Evolutionary conservation across 2,888 invertebrate genomes (phyloP).

Genomic region (Odiellus spinosus): DNA sequence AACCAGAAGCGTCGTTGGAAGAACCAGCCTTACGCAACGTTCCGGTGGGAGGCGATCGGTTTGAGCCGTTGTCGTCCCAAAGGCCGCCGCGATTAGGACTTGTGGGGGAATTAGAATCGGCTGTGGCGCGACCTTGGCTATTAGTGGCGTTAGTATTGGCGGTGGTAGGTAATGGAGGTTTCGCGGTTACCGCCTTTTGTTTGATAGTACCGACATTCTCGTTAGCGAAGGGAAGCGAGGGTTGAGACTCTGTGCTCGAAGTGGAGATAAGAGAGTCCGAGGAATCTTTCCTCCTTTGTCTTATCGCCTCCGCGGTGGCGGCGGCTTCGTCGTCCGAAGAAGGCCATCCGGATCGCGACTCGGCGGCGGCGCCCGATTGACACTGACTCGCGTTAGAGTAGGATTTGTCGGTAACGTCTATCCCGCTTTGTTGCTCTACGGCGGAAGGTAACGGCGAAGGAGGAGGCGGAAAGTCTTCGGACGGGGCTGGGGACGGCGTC

Average conservation of each 20-base stretch:
- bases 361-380: background rate
- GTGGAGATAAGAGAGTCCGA: conserved; percentile 17
- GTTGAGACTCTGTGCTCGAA: conserved; percentile 66
- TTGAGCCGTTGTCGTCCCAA: too few relatives aligned
- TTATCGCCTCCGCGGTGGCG: background rate
- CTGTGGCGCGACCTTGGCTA: too few relatives aligned
- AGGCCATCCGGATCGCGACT: background rate
- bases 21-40: too few relatives aligned
- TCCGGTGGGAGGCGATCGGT: too few relatives aligned
- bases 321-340: conserved; percentile 3
- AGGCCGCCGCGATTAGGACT: too few relatives aligned
- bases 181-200: conserved; percentile 42
- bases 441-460: conserved; percentile 24
- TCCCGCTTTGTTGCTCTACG: conserved; percentile 5
- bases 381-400: too few relatives aligned
- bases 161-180: too few relatives aligned
- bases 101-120: too few relatives aligned
- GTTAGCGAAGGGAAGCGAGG: conserved; percentile 85
- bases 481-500: conserved; percentile 10
- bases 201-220: conserved; percentile 95
- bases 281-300: conserved; percentile 12
- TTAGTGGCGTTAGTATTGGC: too few relatives aligned
- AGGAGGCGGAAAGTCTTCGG: conserved; percentile 27
- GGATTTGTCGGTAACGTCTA: background rate
- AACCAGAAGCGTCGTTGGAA: too few relatives aligned